phyloP scores from a whole-genome alignment of 35 echinoderm and acorn worm genomes.

The Ophiothrix spiculata region DNA sequence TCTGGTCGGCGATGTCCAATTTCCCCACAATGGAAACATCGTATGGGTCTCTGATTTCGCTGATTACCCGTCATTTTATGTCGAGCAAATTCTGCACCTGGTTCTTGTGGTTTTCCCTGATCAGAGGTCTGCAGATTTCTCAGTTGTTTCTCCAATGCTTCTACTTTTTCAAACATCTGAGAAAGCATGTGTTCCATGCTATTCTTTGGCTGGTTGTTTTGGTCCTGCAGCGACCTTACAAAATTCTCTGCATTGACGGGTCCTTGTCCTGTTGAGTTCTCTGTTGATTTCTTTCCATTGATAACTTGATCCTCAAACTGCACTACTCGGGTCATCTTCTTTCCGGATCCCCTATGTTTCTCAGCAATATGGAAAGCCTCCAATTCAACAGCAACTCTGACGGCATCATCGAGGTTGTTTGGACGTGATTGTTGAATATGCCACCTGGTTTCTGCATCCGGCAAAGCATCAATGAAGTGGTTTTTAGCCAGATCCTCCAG shows the following conservation, averaged over 20 bases:
- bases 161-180: no score
- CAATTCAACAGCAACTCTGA: constrained; percentile 31
- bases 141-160: not conserved
- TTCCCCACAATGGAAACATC: constrained; percentile 6
- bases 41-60: not conserved
- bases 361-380: constrained; percentile 35
- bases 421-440: constrained; percentile 17
- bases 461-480: constrained; percentile 43
- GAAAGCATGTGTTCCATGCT: not conserved
- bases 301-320: not conserved
- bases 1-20: not conserved
- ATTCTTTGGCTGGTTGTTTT: no score
- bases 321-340: not conserved
- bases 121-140: constrained; percentile 2
- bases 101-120: constrained; percentile 2
- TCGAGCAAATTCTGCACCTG: not conserved
- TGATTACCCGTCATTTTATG: not conserved
- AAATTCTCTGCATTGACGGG: no score
- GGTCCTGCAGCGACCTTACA: not conserved
- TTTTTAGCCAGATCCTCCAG: constrained; percentile 19
- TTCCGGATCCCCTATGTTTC: not conserved
- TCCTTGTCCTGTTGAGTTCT: no score
- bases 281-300: not conserved
- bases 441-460: constrained; percentile 35
- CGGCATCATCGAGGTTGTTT: not conserved